Conservation (phyloP, 2,797 vertebrate genomes). For the Knipowitschia caucasica region DNA sequence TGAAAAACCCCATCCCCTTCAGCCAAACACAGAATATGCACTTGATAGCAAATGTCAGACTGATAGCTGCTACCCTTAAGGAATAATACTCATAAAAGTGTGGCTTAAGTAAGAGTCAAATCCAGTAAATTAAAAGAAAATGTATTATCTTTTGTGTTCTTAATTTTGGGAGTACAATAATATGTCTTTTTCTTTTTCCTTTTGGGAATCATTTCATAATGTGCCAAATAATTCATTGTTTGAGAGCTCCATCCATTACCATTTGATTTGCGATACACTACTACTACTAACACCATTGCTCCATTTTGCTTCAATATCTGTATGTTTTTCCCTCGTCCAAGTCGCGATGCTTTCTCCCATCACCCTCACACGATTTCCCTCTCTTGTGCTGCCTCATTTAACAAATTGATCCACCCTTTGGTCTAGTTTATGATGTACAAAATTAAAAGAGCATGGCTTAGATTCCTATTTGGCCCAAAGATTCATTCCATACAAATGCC, state of each 20-base stretch:
- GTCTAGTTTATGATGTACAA: slow-evolving; percentile 71
- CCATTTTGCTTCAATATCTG: slow-evolving; percentile 53
- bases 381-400: slow-evolving; percentile 73
- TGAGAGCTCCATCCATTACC: slow-evolving; percentile 46
- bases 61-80: slow-evolving; percentile 56
- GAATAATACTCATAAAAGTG: slow-evolving; percentile 32
- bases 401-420: slow-evolving; percentile 83
- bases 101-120: slow-evolving; percentile 48
- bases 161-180: slow-evolving; percentile 50
- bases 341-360: slow-evolving; percentile 65
- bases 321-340: slow-evolving; percentile 59
- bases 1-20: slow-evolving; percentile 37
- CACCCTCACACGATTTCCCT: slow-evolving; percentile 73
- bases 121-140: slow-evolving; percentile 45
- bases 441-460: slow-evolving; percentile 62
- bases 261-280: slow-evolving; percentile 59
- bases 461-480: slow-evolving; percentile 60
- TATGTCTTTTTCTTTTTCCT: slow-evolving; percentile 27
- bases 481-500: slow-evolving; percentile 36
- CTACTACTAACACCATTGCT: slow-evolving; percentile 56
- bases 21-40: slow-evolving; percentile 58
- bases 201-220: slow-evolving; percentile 54
- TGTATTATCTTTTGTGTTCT: slow-evolving; percentile 37
- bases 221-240: slow-evolving; percentile 59
- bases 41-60: slow-evolving; percentile 51